Conservation (phyloP, 2,888 invertebrate genomes). For the Phrixothrix hirtus region DNA sequence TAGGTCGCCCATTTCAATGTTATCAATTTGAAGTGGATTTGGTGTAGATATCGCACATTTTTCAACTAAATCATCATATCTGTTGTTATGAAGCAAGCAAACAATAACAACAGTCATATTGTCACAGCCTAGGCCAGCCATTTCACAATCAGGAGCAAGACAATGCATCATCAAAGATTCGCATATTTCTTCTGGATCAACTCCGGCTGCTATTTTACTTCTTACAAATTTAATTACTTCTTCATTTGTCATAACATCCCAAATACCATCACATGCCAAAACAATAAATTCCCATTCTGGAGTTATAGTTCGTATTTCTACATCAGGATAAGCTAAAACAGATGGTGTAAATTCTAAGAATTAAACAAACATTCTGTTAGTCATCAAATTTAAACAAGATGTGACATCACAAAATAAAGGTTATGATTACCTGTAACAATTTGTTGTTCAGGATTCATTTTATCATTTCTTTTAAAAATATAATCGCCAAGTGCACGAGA, state of each 20-base stretch:
- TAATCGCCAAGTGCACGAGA: conserved; percentile 97
- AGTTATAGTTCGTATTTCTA: conserved; percentile 76
- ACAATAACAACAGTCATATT: conserved; percentile 97
- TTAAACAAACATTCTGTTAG: background rate
- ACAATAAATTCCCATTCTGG: conserved; percentile 96
- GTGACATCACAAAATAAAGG: conserved; percentile 2
- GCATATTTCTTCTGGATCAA: conserved; percentile 93
- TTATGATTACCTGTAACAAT: conserved; percentile 86
- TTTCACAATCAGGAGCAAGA: conserved; percentile 94
- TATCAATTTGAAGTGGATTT: conserved; percentile 1
- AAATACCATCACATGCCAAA: conserved; percentile 98
- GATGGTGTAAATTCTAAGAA: conserved; percentile 41
- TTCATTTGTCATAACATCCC: conserved; percentile 96
- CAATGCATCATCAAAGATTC: conserved; percentile 94
- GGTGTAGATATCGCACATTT: conserved; percentile 40
- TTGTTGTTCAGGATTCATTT: conserved; percentile 87
- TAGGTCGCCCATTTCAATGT: background rate
- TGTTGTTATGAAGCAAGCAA: conserved; percentile 69
- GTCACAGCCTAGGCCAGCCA: conserved; percentile 97
- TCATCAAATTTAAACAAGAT: too few species aligned
- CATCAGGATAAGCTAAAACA: conserved; percentile 95
- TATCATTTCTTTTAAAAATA: conserved; percentile 89
- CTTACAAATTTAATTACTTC: conserved; percentile 93
- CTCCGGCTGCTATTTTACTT: conserved; percentile 74
- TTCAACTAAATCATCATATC: conserved; percentile 55